phyloP scores from a whole-genome alignment of 2,888 invertebrate genomes.

The Ischnura elegans region DNA sequence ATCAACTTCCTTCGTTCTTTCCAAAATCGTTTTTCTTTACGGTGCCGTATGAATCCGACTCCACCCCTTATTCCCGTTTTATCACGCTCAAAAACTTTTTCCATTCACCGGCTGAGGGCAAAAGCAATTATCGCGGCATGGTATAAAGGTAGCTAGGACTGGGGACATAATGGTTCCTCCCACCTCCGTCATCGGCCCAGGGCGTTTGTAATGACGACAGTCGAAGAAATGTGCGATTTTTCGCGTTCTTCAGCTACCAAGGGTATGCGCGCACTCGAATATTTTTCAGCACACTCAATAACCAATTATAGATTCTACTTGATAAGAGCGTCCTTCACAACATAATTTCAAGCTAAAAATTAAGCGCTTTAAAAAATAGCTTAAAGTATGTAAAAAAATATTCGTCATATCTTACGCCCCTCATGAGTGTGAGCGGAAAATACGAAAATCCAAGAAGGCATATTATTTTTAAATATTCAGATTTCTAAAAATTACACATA shows the following conservation, averaged over 20 bases:
- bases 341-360: no score
- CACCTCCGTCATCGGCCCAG: background rate
- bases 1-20: slow-evolving; percentile 35
- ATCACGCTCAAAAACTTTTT: slow-evolving; percentile 31
- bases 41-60: background rate
- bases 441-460: no score
- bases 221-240: background rate
- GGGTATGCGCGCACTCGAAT: background rate
- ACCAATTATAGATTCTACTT: background rate
- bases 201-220: background rate
- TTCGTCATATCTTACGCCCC: no score
- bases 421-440: no score
- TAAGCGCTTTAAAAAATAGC: no score
- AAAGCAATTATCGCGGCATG: slow-evolving; percentile 30
- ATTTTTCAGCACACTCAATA: background rate
- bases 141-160: background rate
- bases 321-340: no score
- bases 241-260: background rate
- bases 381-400: no score
- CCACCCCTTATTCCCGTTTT: slow-evolving; percentile 25
- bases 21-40: slow-evolving; percentile 30
- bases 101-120: background rate
- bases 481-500: no score
- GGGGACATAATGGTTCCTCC: background rate
- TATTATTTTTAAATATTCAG: no score